Percentiles rank a stretch among this genome's conserved stretches.
phyloP scores from a whole-genome alignment of 2,113 vertebrate genomes.

The Rhinoderma darwinii region DNA sequence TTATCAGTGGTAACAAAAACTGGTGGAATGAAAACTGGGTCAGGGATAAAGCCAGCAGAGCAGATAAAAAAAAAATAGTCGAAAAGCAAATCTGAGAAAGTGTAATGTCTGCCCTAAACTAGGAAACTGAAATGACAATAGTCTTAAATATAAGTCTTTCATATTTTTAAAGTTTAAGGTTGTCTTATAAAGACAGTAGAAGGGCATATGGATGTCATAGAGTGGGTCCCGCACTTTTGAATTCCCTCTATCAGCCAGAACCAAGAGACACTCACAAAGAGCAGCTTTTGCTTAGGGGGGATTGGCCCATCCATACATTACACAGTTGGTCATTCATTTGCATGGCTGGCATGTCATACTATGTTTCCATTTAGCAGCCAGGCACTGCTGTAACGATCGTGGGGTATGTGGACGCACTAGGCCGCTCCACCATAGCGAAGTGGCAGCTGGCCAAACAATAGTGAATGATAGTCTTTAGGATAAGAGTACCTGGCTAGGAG shows the following conservation, averaged over 20 bases:
- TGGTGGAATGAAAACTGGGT: slow-evolving; percentile 18
- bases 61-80: not conserved
- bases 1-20: slow-evolving; percentile 4
- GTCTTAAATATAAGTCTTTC: not conserved
- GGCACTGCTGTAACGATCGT: no score
- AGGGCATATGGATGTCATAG: no score
- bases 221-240: not conserved
- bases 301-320: no score
- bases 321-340: no score
- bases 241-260: not conserved
- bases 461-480: no score
- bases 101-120: not conserved
- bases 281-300: no score
- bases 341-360: no score
- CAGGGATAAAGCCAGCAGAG: slow-evolving; percentile 11
- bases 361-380: no score
- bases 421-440: no score
- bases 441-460: no score
- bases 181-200: not conserved
- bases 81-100: not conserved
- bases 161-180: not conserved
- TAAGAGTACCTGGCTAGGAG: no score
- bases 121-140: not conserved
- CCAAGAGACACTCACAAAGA: not conserved
- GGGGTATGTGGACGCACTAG: no score